A percentile compares a stretch with the other conserved stretches of the same genome.
Evolutionary conservation across 2,113 vertebrate species (phyloP).

Genomic region (Crotophaga sulcirostris): DNA sequence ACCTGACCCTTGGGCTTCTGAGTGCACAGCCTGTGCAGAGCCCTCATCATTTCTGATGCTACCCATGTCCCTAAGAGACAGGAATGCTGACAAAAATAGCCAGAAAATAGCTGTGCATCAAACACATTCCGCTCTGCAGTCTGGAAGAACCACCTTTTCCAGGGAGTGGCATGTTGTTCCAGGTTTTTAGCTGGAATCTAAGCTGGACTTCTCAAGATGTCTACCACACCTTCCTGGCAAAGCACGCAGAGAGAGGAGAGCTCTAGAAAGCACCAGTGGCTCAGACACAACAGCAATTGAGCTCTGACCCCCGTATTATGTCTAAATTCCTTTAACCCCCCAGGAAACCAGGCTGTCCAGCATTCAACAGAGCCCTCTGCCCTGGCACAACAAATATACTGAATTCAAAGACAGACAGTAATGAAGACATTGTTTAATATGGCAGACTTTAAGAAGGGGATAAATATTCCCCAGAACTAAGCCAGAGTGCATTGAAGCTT

Average conservation of each 20-base stretch:
- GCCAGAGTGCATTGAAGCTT: neutral
- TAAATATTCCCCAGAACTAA: neutral
- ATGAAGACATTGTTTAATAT: constrained; percentile 4
- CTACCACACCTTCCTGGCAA: neutral
- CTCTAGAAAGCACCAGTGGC: neutral
- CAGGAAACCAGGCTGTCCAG: neutral
- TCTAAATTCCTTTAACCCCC: neutral
- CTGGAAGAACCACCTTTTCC: neutral
- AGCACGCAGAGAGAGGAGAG: neutral
- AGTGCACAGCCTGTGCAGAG: neutral
- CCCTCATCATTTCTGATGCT: neutral
- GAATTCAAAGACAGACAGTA: neutral
- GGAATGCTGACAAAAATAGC: neutral
- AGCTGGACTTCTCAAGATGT: neutral
- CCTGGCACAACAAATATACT: neutral
- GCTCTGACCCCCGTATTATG: neutral
- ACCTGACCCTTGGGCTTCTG: neutral
- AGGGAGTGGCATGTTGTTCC: neutral
- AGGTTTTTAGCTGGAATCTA: neutral
- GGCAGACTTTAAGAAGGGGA: neutral
- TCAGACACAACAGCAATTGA: neutral
- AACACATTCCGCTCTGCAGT: neutral
- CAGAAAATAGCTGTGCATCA: neutral
- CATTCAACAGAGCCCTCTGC: neutral
- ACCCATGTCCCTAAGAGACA: neutral